Conservation (phyloP, 2,888 invertebrate species). For the Eustalomyia histrio region DNA sequence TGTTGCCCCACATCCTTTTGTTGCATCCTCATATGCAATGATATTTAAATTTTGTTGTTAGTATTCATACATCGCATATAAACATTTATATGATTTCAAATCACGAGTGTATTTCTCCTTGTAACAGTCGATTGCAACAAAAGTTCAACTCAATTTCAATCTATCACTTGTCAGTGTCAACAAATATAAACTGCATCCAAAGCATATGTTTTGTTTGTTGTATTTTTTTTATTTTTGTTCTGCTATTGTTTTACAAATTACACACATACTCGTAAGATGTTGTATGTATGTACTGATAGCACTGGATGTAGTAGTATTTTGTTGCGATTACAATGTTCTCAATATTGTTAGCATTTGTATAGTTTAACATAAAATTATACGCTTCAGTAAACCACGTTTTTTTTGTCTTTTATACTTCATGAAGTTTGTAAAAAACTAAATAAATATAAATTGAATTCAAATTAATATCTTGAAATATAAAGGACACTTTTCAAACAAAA, state of each 20-base stretch:
- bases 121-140: constrained; percentile 28
- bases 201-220: constrained; percentile 67
- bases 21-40: constrained; percentile 39
- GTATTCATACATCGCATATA: constrained; percentile 4
- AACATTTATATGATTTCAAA: constrained; percentile 25
- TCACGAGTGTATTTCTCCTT: constrained; percentile 16
- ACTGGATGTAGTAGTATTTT: constrained; percentile 41
- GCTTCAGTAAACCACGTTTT: neutral
- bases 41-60: constrained; percentile 38
- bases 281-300: constrained; percentile 6
- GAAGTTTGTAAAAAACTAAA: no score
- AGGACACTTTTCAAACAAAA: no score
- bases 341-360: constrained; percentile 40
- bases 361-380: neutral
- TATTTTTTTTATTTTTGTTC: constrained; percentile 31
- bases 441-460: no score
- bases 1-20: constrained; percentile 25
- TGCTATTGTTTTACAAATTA: constrained; percentile 47
- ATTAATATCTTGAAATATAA: no score
- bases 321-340: constrained; percentile 46
- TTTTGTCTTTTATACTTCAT: no score
- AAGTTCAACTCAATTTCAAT: constrained; percentile 73
- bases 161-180: constrained; percentile 74
- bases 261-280: neutral
- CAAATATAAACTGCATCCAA: constrained; percentile 54